These are phyloP conservation scores for Onychorhynchus coronatus DNA, from an alignment of 2,113 vertebrate genomes.

Conservation along the genomic window DNA sequence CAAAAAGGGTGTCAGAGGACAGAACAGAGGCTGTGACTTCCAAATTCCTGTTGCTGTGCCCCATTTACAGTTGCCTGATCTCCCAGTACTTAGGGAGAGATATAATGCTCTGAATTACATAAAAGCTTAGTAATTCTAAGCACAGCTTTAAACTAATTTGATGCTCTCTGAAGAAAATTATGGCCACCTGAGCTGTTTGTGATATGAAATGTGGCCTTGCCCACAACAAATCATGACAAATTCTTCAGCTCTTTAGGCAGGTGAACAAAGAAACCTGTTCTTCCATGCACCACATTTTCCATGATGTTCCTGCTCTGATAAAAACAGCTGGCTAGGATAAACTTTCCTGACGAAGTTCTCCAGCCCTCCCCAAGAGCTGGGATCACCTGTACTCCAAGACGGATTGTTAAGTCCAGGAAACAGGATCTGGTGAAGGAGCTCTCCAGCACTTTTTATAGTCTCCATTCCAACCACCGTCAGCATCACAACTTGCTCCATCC, in stretches of 20 bases:
- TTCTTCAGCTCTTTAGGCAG: not conserved
- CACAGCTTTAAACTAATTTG: not conserved
- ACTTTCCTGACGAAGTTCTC: not conserved
- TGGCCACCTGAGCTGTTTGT: not conserved
- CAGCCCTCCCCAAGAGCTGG: not conserved
- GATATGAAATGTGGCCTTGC: not conserved
- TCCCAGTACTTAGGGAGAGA: not conserved
- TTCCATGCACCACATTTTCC: not conserved
- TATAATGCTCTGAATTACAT: not conserved
- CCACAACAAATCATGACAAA: not conserved
- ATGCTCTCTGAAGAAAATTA: not conserved
- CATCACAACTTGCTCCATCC: constrained; percentile 69
- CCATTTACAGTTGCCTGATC: not conserved
- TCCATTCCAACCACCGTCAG: constrained; percentile 65
- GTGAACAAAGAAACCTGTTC: not conserved
- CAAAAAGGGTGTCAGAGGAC: not conserved
- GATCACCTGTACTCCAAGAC: not conserved
- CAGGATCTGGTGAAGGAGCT: constrained; percentile 55
- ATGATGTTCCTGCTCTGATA: not conserved
- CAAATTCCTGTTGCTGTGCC: not conserved
- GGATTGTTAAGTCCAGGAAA: not conserved
- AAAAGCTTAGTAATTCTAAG: not conserved
- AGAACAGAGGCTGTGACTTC: not conserved
- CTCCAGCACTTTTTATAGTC: constrained; percentile 51
- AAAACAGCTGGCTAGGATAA: not conserved